Evolutionary conservation across 1,140 invertebrate genomes (phyloP).

Genomic region (Drosophila malerkotliana): DNA sequence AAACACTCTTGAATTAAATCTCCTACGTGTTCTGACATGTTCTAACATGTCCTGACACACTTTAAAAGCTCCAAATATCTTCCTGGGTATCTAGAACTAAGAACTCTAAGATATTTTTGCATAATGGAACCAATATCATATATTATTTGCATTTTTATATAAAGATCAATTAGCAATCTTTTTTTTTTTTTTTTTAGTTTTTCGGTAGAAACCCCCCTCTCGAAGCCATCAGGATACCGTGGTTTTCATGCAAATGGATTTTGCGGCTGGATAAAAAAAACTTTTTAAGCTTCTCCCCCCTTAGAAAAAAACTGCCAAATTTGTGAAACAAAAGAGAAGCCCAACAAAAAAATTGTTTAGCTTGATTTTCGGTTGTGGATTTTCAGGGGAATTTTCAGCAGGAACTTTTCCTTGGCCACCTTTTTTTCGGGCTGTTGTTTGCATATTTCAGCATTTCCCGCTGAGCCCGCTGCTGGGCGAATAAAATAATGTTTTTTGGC

Average conservation of each 20-base stretch:
- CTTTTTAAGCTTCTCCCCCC: constrained; percentile 15
- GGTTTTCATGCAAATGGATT: constrained; percentile 41
- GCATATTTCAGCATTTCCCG: constrained; percentile 42
- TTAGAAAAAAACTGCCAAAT: not conserved
- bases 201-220: not conserved
- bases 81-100: too few species aligned
- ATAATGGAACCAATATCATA: too few species aligned
- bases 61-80: not conserved
- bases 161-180: constrained; percentile 27
- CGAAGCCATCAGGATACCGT: constrained; percentile 3
- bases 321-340: constrained; percentile 26
- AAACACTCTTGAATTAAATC: too few species aligned
- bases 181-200: not conserved
- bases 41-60: too few species aligned
- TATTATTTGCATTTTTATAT: too few species aligned
- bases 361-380: constrained; percentile 38
- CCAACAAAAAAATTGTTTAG: constrained; percentile 18
- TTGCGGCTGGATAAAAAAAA: constrained; percentile 37
- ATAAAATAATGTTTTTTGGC: constrained; percentile 59
- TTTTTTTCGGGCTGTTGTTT: constrained; percentile 5
- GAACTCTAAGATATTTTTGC: too few species aligned
- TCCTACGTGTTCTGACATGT: too few species aligned
- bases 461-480: constrained; percentile 30
- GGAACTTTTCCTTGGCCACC: constrained; percentile 15
- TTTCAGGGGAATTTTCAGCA: constrained; percentile 26